These are phyloP conservation scores for Plutomurus gul DNA, from an alignment of 1,140 invertebrate genomes.

Conservation along the genomic window DNA sequence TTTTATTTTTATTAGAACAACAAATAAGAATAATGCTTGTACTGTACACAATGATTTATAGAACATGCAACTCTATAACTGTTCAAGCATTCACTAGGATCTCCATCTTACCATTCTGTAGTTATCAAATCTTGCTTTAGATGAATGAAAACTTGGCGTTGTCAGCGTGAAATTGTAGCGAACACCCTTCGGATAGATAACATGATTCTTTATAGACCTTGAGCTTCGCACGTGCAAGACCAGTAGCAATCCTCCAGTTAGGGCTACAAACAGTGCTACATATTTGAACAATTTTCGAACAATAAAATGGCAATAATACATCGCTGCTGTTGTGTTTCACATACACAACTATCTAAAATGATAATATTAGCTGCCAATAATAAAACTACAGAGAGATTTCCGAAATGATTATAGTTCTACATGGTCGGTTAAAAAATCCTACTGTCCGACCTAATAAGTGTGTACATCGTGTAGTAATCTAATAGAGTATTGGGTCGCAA, in stretches of 20 bases:
- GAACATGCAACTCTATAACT: too few species aligned
- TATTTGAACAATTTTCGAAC: neutral
- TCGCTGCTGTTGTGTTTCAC: neutral
- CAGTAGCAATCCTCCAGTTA: neutral
- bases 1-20: neutral
- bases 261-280: neutral
- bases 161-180: neutral
- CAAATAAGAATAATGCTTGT: neutral
- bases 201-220: neutral
- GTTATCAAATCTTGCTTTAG: constrained; percentile 13
- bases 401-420: neutral
- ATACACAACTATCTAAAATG: neutral
- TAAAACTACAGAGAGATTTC: neutral
- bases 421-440: neutral
- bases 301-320: constrained; percentile 21
- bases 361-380: neutral
- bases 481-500: too few species aligned
- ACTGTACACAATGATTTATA: neutral
- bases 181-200: neutral
- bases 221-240: neutral
- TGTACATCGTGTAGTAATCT: too few species aligned
- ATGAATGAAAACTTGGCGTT: constrained; percentile 1
- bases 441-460: neutral
- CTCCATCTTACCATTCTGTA: neutral
- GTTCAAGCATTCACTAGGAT: too few species aligned